Base-by-base conservation (phyloP, 2,113 vertebrate genomes). In the Chionodraco myersi region DNA sequence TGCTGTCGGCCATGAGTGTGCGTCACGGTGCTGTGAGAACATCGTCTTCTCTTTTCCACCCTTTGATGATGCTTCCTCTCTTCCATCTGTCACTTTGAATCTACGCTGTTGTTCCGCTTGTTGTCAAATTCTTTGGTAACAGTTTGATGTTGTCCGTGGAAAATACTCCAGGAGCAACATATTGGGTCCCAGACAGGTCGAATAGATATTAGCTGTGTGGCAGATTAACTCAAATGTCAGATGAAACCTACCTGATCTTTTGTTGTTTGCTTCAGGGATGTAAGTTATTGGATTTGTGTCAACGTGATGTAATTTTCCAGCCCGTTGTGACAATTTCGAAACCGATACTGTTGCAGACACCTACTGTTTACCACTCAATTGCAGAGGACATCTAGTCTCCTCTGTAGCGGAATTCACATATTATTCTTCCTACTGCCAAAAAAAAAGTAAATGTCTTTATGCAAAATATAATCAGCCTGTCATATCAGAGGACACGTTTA, bases 61-160 rank as follows among this genome's bases (percentile, higher is more conserved):
- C 87, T 86, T 67, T 48, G 41, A 12, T 61, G 63, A 73, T 57
- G 61, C 72, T 60, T 36, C 16, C 64, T 73, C 54, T 41, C 7
- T 41, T 7, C 23, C 84, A 86, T 88, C 78, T 82, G 90, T 91
- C 90, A 90, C 88, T 91, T 86, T 76, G n/a, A 60, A 89, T 89
- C 82, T 80, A 44, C 13, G 64, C 53, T 72, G 80, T 77, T 80
- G 60, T 61, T 85, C 23, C 11, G 16, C 69, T 45, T 67, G 74
- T 89, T 83, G 85, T 89, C 83, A 88, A 60, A 86, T 0, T 48
- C 76, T 75, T 62, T 58, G 73, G 23, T 61, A 82, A 83, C 76
- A 74, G 63, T 84, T 81, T 75, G 76, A 79, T 67, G 64, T 66
- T 59, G 79, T 79, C 67, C 54, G 34, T 13, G 58, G 49, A 79